Percentiles rank a stretch among this genome's conserved stretches.
These are phyloP conservation scores for Tenthredo scrophulariae DNA, from an alignment of 2,888 invertebrate species.

Conservation along the genomic window DNA sequence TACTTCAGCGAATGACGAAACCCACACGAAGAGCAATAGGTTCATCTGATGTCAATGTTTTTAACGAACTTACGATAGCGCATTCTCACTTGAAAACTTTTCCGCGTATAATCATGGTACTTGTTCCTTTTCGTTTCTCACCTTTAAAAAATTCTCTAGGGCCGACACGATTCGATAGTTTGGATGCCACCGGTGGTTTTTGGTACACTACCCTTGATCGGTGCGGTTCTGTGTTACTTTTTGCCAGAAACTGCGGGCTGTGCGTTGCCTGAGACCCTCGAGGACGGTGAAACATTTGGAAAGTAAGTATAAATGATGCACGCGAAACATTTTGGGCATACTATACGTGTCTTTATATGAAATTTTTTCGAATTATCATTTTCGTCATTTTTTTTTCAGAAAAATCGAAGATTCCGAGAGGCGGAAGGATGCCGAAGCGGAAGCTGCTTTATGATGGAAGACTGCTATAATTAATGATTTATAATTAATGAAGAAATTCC, in stretches of 20 bases:
- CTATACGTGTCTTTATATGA: neutral
- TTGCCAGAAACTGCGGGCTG: conserved; percentile 90
- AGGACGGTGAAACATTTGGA: conserved; percentile 87
- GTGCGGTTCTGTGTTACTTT: conserved; percentile 84
- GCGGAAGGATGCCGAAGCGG: conserved; percentile 64
- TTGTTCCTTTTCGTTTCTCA: neutral
- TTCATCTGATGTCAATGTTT: neutral
- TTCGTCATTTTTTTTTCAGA: conserved; percentile 57
- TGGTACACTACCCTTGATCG: conserved; percentile 85
- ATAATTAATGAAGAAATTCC: conserved; percentile 53
- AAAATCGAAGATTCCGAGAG: conserved; percentile 59
- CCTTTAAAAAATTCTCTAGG: conserved; percentile 18
- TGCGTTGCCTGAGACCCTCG: conserved; percentile 88
- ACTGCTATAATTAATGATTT: conserved; percentile 53
- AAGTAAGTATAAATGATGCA: conserved; percentile 70
- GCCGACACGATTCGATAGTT: conserved; percentile 62
- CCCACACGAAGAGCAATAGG: neutral
- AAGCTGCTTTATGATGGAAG: conserved; percentile 65
- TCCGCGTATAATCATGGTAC: neutral
- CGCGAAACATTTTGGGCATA: neutral
- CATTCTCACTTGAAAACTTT: neutral
- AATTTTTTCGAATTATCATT: neutral
- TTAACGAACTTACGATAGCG: neutral
- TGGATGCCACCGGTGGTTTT: conserved; percentile 88
- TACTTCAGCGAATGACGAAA: neutral